These are phyloP conservation scores for Morpho achilles DNA, from an alignment of 2,888 invertebrate species.

Conservation along the genomic window DNA sequence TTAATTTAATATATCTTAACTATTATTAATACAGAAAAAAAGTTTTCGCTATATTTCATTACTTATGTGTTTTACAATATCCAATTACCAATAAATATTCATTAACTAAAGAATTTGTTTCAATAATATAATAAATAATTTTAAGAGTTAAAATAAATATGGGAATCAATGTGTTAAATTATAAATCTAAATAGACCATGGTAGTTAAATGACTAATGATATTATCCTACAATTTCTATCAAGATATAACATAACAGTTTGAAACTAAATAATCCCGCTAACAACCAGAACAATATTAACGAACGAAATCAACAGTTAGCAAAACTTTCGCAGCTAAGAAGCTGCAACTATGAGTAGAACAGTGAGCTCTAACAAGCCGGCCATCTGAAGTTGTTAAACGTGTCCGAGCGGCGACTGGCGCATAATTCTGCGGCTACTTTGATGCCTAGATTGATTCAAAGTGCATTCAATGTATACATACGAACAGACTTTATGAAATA, in stretches of 20 bases:
- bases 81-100: too few relatives aligned
- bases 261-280: conserved; percentile 33
- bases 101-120: too few relatives aligned
- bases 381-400: conserved; percentile 69
- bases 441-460: conserved; percentile 49
- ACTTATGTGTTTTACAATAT: too few relatives aligned
- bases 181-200: too few relatives aligned
- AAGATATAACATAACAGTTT: neutral
- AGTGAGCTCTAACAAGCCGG: conserved; percentile 66
- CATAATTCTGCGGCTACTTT: conserved; percentile 57
- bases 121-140: too few relatives aligned
- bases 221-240: too few relatives aligned
- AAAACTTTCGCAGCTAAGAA: conserved; percentile 68
- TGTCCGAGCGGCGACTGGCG: conserved; percentile 40
- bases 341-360: conserved; percentile 62
- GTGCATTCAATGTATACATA: conserved; percentile 32
- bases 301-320: conserved; percentile 66
- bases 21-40: too few relatives aligned
- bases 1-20: too few relatives aligned
- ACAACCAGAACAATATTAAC: conserved; percentile 41
- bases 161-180: too few relatives aligned
- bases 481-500: neutral
- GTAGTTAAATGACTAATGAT: too few relatives aligned
- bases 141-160: too few relatives aligned
- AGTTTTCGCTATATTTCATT: too few relatives aligned